Conservation (phyloP, 2,797 vertebrate genomes). For the Hephaestus fuliginosus region DNA sequence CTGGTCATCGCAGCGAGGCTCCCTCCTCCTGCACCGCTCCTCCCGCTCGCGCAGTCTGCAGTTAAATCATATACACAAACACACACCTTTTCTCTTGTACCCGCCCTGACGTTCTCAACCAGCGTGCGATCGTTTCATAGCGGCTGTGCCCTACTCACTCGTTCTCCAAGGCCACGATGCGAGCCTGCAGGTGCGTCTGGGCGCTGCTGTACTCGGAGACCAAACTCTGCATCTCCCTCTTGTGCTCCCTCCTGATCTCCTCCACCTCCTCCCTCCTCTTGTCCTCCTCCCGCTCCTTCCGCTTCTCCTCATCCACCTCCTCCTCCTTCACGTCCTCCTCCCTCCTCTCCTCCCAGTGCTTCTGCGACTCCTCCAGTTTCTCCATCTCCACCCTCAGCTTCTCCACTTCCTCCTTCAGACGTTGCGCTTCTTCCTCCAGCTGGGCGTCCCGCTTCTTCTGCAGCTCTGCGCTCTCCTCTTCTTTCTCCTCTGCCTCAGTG, state of each 20-base stretch:
- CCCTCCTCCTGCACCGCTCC: constrained; percentile 89
- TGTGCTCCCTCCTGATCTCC: constrained; percentile 86
- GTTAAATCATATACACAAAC: constrained; percentile 60
- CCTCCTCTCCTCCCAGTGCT: constrained; percentile 84
- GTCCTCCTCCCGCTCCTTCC: constrained; percentile 73
- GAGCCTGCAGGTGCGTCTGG: constrained; percentile 90
- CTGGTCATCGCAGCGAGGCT: constrained; percentile 89
- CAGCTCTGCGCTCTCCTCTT: constrained; percentile 79
- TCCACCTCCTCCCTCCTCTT: constrained; percentile 86
- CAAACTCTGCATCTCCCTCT: constrained; percentile 88
- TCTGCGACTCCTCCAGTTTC: constrained; percentile 88
- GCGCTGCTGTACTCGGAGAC: constrained; percentile 90
- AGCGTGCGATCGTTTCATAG: neutral
- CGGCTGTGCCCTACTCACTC: constrained; percentile 81
- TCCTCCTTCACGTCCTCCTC: constrained; percentile 79
- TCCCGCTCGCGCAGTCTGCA: constrained; percentile 91
- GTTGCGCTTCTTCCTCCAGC: constrained; percentile 86
- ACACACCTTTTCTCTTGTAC: constrained; percentile 54
- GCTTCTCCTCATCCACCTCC: constrained; percentile 82
- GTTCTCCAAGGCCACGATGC: constrained; percentile 91
- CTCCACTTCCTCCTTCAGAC: constrained; percentile 87
- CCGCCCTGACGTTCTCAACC: neutral
- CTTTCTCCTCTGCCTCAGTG: constrained; percentile 73
- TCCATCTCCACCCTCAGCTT: constrained; percentile 88
- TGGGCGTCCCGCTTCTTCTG: constrained; percentile 84